Base-by-base conservation (phyloP, 2,888 invertebrate species). In the Synergus itoensis region DNA sequence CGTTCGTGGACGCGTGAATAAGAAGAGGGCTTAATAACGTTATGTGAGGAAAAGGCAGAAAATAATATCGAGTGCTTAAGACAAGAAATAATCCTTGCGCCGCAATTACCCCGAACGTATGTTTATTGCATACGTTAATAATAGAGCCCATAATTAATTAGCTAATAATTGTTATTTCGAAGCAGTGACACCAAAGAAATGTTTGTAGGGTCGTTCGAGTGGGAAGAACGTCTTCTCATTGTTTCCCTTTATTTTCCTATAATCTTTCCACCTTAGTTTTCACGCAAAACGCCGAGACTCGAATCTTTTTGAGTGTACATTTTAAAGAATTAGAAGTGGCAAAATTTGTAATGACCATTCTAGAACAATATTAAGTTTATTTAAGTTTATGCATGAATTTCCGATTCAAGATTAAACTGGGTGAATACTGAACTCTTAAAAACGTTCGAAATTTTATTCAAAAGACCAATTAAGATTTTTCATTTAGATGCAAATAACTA, bases 101-200 rank as follows among this genome's bases (percentile, higher is more conserved):
- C 86, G 87, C 87, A 83, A 86, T 84, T 84, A 86, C 84, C 84
- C 84, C 86, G 92, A 91, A 86, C 80, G 84, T 84, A 86, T 84
- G 83, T 84, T 82, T 80, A 81, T 84, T 86, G 84, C 84, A 79
- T 81, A 83, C 82, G 80, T 80, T 82, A 78, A 85, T 85, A 84
- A 82, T 81, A 62, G 62, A 62, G 18, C 28, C 28, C 62, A 62
- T 21, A 62, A 62, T 62, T 62, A 60, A 21, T 21, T 60, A 62
- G 21, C 5, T 62, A 81, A 93, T 93, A 93, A 93, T 94, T 93
- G 93, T 93, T 94, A 94, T 94, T 93, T 93, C 83, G 84, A 86
- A 88, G 88, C 89, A 88, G 86, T 89, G 63, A 89, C 89, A 89
- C 90, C 90, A 90, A 90, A 90, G 90, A 90, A 86, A 87, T 87